Percentiles rank a stretch among this genome's conserved stretches.
Evolutionary conservation across 2,888 invertebrate species (phyloP).

Genomic region (Aleiodes alternator): DNA sequence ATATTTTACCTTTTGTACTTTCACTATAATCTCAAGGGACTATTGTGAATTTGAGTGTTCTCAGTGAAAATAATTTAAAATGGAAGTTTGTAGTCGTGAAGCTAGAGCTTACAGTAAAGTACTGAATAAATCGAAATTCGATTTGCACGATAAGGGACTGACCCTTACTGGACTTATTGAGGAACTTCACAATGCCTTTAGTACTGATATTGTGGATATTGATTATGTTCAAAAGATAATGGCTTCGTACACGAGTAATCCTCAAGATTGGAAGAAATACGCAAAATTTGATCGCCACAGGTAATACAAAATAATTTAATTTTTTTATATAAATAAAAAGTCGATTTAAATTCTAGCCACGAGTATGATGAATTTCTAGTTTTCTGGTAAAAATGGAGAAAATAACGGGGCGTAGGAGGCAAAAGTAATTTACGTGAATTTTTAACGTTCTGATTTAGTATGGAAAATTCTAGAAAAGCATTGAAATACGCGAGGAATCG

Average conservation of each 20-base stretch:
- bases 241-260: conserved; percentile 89
- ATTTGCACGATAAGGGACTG: conserved; percentile 53
- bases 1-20: neutral
- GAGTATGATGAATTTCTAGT: neutral
- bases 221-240: conserved; percentile 92
- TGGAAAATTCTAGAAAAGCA: no score
- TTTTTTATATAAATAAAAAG: neutral
- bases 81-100: conserved; percentile 59
- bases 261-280: conserved; percentile 93
- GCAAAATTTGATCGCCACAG: conserved; percentile 95
- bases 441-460: no score
- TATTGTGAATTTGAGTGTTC: conserved; percentile 5
- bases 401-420: no score
- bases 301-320: conserved; percentile 74
- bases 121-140: conserved; percentile 39
- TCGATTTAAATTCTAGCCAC: neutral
- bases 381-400: no score
- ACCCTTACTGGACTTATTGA: conserved; percentile 80
- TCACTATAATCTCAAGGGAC: neutral
- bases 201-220: conserved; percentile 88
- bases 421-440: no score
- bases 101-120: conserved; percentile 37
- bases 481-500: no score
- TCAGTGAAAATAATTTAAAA: conserved; percentile 45
- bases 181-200: conserved; percentile 87